Evolutionary conservation across 2,113 vertebrate genomes (phyloP).

Genomic region (Peromyscus leucopus): DNA sequence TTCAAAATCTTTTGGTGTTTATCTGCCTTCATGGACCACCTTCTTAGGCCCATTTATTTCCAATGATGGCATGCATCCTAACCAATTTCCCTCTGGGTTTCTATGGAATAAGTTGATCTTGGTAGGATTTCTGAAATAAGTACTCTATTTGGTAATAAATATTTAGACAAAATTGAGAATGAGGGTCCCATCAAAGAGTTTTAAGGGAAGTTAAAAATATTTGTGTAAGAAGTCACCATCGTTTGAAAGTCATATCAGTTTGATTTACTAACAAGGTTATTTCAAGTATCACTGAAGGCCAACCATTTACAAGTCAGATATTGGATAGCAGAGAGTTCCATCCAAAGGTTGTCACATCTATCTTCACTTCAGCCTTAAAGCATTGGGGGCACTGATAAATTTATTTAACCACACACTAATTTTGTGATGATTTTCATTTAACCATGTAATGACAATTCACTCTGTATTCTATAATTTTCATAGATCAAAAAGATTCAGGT

Average conservation of each 20-base stretch:
- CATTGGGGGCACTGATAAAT: not conserved
- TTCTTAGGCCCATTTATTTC: conserved; percentile 35
- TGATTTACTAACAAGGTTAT: conserved; percentile 36
- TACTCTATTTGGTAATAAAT: conserved; percentile 46
- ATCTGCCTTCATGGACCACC: conserved; percentile 34
- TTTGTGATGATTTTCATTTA: not conserved
- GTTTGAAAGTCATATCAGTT: conserved; percentile 47
- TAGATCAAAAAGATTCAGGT: not conserved
- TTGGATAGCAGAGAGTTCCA: not conserved
- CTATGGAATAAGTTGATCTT: conserved; percentile 49
- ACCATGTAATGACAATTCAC: not conserved
- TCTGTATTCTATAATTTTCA: conserved; percentile 2
- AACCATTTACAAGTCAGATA: not conserved
- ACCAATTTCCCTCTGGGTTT: conserved; percentile 30
- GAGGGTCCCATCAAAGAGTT: conserved; percentile 6
- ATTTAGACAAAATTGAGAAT: conserved; percentile 64
- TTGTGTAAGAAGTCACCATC: conserved; percentile 23
- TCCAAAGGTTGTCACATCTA: not conserved
- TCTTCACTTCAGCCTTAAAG: not conserved
- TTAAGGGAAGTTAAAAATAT: conserved; percentile 51
- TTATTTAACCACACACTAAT: not conserved
- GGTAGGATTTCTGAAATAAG: conserved; percentile 59
- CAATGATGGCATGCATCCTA: not conserved
- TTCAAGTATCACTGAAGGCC: not conserved
- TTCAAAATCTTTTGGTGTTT: conserved; percentile 60